Conservation (phyloP, 2,113 vertebrate genomes). For the Lophura nycthemera region DNA sequence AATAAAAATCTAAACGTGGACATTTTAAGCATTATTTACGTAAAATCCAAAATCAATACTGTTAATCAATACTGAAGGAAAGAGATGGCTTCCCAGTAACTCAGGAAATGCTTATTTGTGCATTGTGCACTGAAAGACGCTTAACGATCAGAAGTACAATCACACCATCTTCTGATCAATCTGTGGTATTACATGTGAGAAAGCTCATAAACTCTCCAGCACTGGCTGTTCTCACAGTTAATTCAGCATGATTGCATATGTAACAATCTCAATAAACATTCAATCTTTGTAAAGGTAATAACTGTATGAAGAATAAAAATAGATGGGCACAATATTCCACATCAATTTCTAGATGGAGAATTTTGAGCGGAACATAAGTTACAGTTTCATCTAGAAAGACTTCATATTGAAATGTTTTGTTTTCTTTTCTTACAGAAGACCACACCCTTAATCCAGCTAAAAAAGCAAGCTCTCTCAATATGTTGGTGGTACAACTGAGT, state of each 20-base stretch:
- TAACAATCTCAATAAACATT: background rate
- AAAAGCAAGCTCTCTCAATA: background rate
- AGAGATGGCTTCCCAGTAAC: background rate
- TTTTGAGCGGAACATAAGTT: accelerated
- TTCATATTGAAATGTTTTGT: accelerated
- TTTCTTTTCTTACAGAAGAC: background rate
- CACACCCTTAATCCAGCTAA: accelerated
- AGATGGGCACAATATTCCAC: background rate
- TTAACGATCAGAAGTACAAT: background rate
- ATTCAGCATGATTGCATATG: background rate
- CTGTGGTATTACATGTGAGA: background rate
- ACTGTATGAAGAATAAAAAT: background rate
- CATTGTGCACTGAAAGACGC: background rate
- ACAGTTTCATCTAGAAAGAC: accelerated
- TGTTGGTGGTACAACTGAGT: background rate
- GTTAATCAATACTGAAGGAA: background rate
- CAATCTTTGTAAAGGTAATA: background rate
- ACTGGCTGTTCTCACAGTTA: background rate
- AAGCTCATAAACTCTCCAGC: background rate
- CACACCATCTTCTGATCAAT: conserved; percentile 38
- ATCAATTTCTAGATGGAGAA: background rate
- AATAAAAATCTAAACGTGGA: background rate
- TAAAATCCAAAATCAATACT: background rate
- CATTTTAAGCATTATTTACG: background rate
- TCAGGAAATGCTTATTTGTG: background rate